phyloP scores from a whole-genome alignment of 2,888 invertebrate species.

The Caenorhabditis sp. region DNA sequence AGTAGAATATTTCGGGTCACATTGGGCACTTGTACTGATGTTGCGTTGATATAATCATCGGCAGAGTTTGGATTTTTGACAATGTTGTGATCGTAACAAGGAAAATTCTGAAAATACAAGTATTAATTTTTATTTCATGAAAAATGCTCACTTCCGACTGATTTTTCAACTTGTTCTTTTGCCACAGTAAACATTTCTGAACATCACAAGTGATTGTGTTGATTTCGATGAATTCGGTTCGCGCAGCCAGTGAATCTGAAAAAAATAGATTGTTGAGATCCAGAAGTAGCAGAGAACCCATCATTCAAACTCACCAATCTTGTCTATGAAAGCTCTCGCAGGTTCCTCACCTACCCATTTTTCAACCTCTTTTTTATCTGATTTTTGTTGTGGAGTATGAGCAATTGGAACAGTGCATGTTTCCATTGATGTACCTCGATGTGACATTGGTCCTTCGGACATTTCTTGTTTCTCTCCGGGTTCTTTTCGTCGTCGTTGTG shows the following conservation, averaged over 20 bases:
- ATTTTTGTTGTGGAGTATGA: background rate
- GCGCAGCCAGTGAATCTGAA: background rate
- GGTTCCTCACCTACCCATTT: constrained; percentile 2
- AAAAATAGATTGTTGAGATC: too few relatives aligned
- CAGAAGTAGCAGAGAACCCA: background rate
- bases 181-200: constrained; percentile 24
- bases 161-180: constrained; percentile 26
- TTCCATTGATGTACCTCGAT: background rate
- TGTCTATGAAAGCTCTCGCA: background rate
- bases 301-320: background rate
- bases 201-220: background rate
- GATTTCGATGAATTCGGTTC: constrained; percentile 5
- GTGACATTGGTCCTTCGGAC: background rate
- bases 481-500: background rate
- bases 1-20: constrained; percentile 13
- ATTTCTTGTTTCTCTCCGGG: background rate
- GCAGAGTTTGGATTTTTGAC: constrained; percentile 20
- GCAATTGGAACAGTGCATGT: background rate
- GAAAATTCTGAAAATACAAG: constrained; percentile 7
- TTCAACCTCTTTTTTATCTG: background rate
- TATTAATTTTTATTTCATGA: background rate
- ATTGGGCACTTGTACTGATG: constrained; percentile 17
- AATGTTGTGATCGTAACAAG: constrained; percentile 20
- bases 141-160: constrained; percentile 8
- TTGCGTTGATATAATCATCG: constrained; percentile 30